Base-by-base conservation (phyloP, 2,113 vertebrate genomes). In the Dicaeum eximium region DNA sequence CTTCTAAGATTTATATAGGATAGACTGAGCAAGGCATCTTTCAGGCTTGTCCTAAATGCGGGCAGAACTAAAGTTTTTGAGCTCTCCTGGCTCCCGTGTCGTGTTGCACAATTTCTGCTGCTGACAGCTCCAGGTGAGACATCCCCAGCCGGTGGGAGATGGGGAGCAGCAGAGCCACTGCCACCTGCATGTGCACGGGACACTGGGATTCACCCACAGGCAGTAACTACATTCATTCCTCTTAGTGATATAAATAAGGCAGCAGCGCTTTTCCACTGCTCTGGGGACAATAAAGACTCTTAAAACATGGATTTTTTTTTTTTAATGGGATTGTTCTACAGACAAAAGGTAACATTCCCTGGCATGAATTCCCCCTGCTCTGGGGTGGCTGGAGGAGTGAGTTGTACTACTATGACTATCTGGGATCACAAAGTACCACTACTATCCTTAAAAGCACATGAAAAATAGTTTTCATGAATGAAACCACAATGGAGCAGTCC, bases 211-310 rank as follows among this genome's bases (percentile, higher is more conserved):
- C 57, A 61, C 33, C 50, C 35, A 11, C 16, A 61, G 37, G 12
- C 22, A 38, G 2, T 0, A 18, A 7, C 54, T 48, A 2, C 20
- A 33, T 19, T 47, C 13, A 35, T 27, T 58, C 35, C n/a, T 56
- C 42, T 1, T 2, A 16, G 7, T 0, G 2, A 31, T 6, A 16
- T 1, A 69, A 61, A 24, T 7, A 47, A 70, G 47, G 62, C 0
- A 0, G 10, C 15, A 24, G 17, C 6, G 18, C 30, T 54, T 65
- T 58, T 22, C 58, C 35, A 30, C 16, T 30, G 31, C 38, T 58
- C 13, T 11, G n/a, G 48, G 22, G 25, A 23, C 28, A 86, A 4
- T 4, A 24, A 27, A 38, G 7, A 14, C 5, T 42, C 44, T 20
- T 25, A 25, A n/a, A 56, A 72, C 10, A 28, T 8, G 10, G 1